phyloP scores from a whole-genome alignment of 2,797 vertebrate genomes.

The Macrochelys suwanniensis region DNA sequence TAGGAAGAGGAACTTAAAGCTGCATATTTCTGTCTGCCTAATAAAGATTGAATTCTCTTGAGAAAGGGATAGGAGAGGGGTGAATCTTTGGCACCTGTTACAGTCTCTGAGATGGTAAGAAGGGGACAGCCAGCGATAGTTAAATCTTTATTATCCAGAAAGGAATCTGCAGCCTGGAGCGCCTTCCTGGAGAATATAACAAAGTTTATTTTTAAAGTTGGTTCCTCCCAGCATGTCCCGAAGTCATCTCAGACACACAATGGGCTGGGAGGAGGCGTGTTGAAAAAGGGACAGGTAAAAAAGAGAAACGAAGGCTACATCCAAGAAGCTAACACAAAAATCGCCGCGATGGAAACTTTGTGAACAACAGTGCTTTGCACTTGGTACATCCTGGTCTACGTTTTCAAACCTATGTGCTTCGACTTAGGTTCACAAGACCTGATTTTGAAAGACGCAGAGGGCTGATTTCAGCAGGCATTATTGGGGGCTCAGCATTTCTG shows the following conservation, averaged over 20 bases:
- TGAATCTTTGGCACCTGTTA: slow-evolving; percentile 58
- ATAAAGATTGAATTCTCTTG: slow-evolving; percentile 65
- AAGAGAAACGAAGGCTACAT: not conserved
- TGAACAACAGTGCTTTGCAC: not conserved
- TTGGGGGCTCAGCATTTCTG: not conserved
- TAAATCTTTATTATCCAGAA: slow-evolving; percentile 65
- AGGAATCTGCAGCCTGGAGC: slow-evolving; percentile 10
- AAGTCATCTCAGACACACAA: slow-evolving; percentile 44
- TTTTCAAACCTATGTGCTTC: not conserved
- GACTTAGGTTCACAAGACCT: not conserved
- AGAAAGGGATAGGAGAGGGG: slow-evolving; percentile 39
- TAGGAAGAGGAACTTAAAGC: slow-evolving; percentile 3
- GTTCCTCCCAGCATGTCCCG: slow-evolving; percentile 51
- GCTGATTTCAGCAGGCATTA: not conserved
- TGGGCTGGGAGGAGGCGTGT: slow-evolving; percentile 29
- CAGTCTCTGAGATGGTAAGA: not conserved
- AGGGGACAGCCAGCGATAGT: slow-evolving; percentile 41
- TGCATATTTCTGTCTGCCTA: slow-evolving; percentile 20
- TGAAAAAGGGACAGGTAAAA: slow-evolving; percentile 48
- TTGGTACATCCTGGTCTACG: not conserved
- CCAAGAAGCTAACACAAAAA: not conserved
- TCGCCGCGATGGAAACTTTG: not conserved
- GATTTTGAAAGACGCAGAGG: not conserved
- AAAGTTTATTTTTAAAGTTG: slow-evolving; percentile 70
- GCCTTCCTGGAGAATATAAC: slow-evolving; percentile 53